These are phyloP conservation scores for Herpailurus yagouaroundi DNA, from an alignment of 2,113 vertebrate genomes.

Conservation along the genomic window DNA sequence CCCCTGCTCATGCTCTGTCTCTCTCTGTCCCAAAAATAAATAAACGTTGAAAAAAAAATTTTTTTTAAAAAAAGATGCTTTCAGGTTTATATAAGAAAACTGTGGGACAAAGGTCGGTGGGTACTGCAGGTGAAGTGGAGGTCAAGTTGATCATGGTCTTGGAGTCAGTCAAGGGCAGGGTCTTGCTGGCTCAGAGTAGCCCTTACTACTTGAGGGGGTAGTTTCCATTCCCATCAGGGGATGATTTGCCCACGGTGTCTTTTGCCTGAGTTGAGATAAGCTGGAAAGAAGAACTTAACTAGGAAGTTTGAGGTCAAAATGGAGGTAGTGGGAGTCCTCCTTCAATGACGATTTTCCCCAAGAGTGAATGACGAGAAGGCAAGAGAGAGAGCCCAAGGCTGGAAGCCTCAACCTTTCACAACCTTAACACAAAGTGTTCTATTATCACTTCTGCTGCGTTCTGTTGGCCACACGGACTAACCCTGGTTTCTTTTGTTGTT, in stretches of 20 bases:
- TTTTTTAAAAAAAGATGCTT: too few relatives aligned
- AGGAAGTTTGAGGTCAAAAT: neutral
- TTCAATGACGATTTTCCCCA: neutral
- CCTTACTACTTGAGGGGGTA: neutral
- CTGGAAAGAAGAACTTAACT: neutral
- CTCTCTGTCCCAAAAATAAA: too few relatives aligned
- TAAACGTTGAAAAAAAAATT: too few relatives aligned
- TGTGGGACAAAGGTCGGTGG: neutral
- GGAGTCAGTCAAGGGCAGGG: neutral
- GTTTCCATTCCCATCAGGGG: neutral
- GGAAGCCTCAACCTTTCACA: neutral
- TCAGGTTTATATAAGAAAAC: neutral
- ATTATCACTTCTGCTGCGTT: neutral
- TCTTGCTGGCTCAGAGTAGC: neutral
- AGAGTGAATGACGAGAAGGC: neutral
- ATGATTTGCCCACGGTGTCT: neutral
- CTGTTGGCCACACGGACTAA: neutral
- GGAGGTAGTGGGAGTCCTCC: neutral
- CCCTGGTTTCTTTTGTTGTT: too few relatives aligned
- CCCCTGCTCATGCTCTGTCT: too few relatives aligned
- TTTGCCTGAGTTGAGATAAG: neutral
- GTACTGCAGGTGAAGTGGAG: neutral
- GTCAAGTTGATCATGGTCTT: neutral
- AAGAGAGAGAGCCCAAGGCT: neutral
- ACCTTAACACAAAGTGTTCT: neutral